Conservation (phyloP, 1,140 invertebrate genomes). For the Drosophila baimaii region DNA sequence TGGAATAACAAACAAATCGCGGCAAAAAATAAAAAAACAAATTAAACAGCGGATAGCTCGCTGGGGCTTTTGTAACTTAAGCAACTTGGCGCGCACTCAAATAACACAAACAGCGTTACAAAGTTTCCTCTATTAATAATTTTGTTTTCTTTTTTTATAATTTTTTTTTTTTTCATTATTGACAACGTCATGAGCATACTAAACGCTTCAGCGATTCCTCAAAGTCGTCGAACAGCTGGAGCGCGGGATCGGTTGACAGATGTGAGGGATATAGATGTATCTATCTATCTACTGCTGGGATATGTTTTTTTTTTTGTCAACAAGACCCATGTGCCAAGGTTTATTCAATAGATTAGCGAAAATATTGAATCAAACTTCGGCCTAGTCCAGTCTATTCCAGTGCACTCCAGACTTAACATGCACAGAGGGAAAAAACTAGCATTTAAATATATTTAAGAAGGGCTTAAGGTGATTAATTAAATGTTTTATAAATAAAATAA, state of each 20-base stretch:
- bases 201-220: slow-evolving; percentile 47
- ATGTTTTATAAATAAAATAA: neutral
- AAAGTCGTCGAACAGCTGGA: slow-evolving; percentile 27
- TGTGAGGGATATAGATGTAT: neutral
- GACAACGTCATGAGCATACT: slow-evolving; percentile 42
- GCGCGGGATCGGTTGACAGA: slow-evolving; percentile 10
- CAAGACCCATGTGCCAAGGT: slow-evolving; percentile 37
- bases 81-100: slow-evolving; percentile 44
- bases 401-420: slow-evolving; percentile 9
- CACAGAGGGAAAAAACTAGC: neutral
- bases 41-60: slow-evolving; percentile 1
- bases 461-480: too few species aligned
- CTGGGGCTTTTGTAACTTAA: slow-evolving; percentile 38
- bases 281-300: neutral
- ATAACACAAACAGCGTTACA: slow-evolving; percentile 52
- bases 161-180: slow-evolving; percentile 54
- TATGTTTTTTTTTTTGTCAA: slow-evolving; percentile 24
- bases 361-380: slow-evolving; percentile 26
- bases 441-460: neutral
- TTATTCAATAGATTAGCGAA: slow-evolving; percentile 45
- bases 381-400: slow-evolving; percentile 22
- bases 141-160: too few species aligned
- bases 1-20: slow-evolving; percentile 31
- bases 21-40: slow-evolving; percentile 3
- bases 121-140: slow-evolving; percentile 54